Evolutionary conservation across 2,113 vertebrate species (phyloP).

Genomic region (Mystacornis crossleyi): DNA sequence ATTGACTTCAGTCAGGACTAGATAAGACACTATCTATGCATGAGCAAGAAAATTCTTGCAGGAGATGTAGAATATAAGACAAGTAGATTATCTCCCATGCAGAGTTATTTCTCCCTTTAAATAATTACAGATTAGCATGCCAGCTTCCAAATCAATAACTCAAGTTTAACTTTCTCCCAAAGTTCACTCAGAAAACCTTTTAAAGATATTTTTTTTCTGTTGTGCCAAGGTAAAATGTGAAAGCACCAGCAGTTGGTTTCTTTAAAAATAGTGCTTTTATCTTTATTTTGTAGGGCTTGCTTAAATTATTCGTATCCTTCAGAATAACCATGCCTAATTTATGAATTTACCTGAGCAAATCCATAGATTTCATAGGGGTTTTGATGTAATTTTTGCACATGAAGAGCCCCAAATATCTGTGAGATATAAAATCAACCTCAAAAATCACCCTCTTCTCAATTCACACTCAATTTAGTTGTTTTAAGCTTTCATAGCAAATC

Average conservation of each 20-base stretch:
- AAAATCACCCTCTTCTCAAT: not conserved
- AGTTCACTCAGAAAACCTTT: not conserved
- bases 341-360: not conserved
- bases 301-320: not conserved
- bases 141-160: not conserved
- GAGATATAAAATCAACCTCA: not conserved
- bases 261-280: not conserved
- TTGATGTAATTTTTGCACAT: not conserved
- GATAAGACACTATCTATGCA: slow-evolving; percentile 31
- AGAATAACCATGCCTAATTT: not conserved
- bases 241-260: not conserved
- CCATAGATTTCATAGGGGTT: not conserved
- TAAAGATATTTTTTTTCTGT: not conserved
- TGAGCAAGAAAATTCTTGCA: slow-evolving; percentile 9
- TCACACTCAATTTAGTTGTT: not conserved
- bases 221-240: not conserved
- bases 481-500: not conserved
- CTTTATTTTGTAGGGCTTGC: not conserved
- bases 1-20: slow-evolving; percentile 34
- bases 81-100: slow-evolving; percentile 9
- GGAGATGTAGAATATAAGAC: slow-evolving; percentile 13
- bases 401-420: fast-evolving
- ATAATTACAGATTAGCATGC: slow-evolving; percentile 16
- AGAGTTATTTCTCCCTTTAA: slow-evolving; percentile 19
- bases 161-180: not conserved